Base-by-base conservation (phyloP, 2,113 vertebrate species). In the Synchiropus splendidus region DNA sequence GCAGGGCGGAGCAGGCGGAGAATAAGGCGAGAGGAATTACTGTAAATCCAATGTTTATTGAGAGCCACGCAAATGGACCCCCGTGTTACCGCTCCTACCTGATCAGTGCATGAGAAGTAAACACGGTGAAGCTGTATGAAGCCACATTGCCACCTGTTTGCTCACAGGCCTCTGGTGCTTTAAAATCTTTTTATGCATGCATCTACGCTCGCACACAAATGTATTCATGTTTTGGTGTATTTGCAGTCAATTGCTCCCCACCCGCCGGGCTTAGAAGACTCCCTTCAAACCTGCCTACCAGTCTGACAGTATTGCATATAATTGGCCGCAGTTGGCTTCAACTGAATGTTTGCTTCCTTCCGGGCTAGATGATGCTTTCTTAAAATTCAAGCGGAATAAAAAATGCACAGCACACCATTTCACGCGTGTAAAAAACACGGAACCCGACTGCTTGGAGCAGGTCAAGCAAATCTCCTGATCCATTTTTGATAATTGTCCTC, bases 31-130 rank as follows among this genome's bases (percentile, higher is more conserved):
- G 58, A 51, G 72, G 80, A 79, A 69, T 85, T 83, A 86, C 78
- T 83, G 81, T 83, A 87, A 85, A 87, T 85, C 60, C 83, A 70
- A 79, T 83, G 78, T 85, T 85, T 82, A 85, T 79, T 82, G 83
- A 84, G 78, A 85, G 69, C 66, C 47, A 82, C 70, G 65, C 55
- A 61, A 72, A 74, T 46, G 16, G 31, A 56, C 64, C 45, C 36
- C 51, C 42, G 52, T 39, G 49, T 68, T 39, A 45, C 58, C 64
- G 36, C 21, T 32, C 43, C 52, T 18, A 54, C 66, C 56, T 74
- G 74, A 80, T 82, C 77, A 67, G 76, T 68, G 44, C 44, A 12
- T 45, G 54, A 44, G 30, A 18, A 49, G 18, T 42, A 31, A 16
- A 39, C 21, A 17, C 48, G 4, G 6, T 16, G 15, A 38, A 35